Percentiles rank a stretch among this genome's conserved stretches.
Conservation (phyloP, 23 tunicate species). For the Ciona savignyi region DNA sequence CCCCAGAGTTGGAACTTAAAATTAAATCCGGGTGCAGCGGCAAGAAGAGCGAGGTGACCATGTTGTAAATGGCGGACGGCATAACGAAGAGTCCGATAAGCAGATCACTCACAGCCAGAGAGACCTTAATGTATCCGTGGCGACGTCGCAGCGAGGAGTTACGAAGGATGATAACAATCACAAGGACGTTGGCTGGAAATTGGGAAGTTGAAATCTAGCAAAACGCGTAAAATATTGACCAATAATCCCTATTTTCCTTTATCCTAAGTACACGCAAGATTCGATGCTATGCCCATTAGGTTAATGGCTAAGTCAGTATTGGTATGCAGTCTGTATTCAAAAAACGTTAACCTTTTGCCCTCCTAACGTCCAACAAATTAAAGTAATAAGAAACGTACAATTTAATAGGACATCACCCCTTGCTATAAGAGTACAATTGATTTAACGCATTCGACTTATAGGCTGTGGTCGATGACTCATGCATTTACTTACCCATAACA, state of each 20-base stretch:
- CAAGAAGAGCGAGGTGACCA: slow-evolving; percentile 35
- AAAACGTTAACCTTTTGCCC: too few relatives aligned
- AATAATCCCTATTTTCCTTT: too few relatives aligned
- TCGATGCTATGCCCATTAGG: too few relatives aligned
- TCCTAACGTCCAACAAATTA: too few relatives aligned
- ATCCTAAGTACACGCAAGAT: too few relatives aligned
- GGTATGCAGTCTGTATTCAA: neutral
- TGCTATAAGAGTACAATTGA: too few relatives aligned
- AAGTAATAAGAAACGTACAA: too few relatives aligned
- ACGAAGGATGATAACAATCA: slow-evolving; percentile 49
- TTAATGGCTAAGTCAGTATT: neutral
- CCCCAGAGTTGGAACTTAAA: neutral
- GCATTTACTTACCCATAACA: slow-evolving; percentile 35
- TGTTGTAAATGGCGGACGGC: slow-evolving; percentile 68
- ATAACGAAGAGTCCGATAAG: slow-evolving; percentile 70
- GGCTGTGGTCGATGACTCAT: neutral
- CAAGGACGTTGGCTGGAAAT: slow-evolving; percentile 66
- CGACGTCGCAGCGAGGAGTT: slow-evolving; percentile 44
- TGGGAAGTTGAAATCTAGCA: too few relatives aligned
- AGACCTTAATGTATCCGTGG: slow-evolving; percentile 85
- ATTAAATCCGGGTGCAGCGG: neutral
- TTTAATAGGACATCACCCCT: too few relatives aligned
- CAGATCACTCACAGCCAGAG: slow-evolving; percentile 70
- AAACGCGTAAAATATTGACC: too few relatives aligned
- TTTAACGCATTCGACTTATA: neutral